These are phyloP conservation scores for Bergia puertoricense DNA, from an alignment of 92 coral and sea anemone genomes.

Conservation along the genomic window DNA sequence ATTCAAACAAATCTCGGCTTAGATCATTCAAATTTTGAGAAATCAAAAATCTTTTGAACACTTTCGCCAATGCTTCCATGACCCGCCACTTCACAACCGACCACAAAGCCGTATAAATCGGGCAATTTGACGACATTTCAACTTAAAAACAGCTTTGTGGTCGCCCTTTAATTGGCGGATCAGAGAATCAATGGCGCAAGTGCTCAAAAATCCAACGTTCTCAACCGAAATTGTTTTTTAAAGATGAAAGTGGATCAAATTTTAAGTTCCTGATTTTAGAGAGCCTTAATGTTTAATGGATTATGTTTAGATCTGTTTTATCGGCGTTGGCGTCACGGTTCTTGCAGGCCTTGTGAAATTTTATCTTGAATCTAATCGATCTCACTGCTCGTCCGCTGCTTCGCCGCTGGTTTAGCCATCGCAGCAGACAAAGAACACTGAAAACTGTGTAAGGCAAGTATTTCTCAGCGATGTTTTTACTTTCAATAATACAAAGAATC, in stretches of 20 bases:
- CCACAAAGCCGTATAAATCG: no score
- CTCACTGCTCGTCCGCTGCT: background rate
- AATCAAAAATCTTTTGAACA: no score
- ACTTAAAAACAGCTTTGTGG: background rate
- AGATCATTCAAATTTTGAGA: no score
- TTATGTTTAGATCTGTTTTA: conserved; percentile 15
- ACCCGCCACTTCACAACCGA: no score
- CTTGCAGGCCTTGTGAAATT: conserved; percentile 13
- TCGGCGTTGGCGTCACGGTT: background rate
- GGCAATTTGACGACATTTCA: no score
- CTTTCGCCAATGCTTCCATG: no score
- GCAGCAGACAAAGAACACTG: conserved; percentile 16
- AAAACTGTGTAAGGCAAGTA: conserved; percentile 10
- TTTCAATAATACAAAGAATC: background rate
- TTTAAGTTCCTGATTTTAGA: conserved; percentile 4
- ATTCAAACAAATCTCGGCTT: no score
- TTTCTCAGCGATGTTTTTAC: background rate
- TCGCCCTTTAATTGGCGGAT: background rate
- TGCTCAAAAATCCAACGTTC: background rate
- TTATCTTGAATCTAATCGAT: background rate
- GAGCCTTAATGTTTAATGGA: background rate
- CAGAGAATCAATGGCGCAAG: background rate
- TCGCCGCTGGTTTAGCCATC: conserved; percentile 24
- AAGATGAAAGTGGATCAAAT: background rate
- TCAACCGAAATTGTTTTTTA: background rate